Base-by-base conservation (phyloP, 2,797 vertebrate genomes). In the Microcaecilia unicolor region DNA sequence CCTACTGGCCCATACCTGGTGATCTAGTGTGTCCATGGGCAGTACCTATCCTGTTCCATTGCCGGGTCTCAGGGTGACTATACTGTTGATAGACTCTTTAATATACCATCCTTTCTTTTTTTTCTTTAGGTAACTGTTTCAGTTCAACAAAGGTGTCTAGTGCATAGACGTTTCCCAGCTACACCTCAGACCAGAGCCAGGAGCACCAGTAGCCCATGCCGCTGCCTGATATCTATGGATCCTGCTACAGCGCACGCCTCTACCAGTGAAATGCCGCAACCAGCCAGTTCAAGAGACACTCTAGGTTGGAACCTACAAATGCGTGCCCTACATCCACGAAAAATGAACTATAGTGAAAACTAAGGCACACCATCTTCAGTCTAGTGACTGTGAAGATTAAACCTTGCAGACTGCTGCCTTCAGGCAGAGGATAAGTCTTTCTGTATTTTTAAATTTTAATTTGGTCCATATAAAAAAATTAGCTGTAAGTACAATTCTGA, bases 151-250 rank as follows among this genome's bases (percentile, higher is more conserved):
- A 93, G 53, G 91, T 95, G 75, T 88, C 92, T n/a, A 84, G 93
- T 39, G 91, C 94, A 8, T 93, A 97, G 80, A 97, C 95, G 0
- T 95, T 96, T 50, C 90, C 92, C 74, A 91, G 85, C 80, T 97
- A 93, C 57, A 55, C 88, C 22, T 81, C 84, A 6, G 90, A 91
- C 36, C 81, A 87, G 61, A 62, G 36, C 1, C 70, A 81, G 9
- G 85, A 90, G 33, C 72, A 81, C 24, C 83, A 81, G 51, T 76
- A 74, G 30, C 22, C 74, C 2, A 48, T 80, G 55, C 77, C 83
- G 0, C 55, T 78, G 41, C 69, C 66, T 28, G 70, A 75, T 71
- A 78, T 80, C 74, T 76, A 84, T 11, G 41, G 80, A 40, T 85
- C 88, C 64, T 85, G 76, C 78, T 91, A 90, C 60, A 89, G 80